Evolutionary conservation across 37 sponge, comb jelly and placozoan genomes (phyloP).

Genomic region (Amphimedon queenslandica): DNA sequence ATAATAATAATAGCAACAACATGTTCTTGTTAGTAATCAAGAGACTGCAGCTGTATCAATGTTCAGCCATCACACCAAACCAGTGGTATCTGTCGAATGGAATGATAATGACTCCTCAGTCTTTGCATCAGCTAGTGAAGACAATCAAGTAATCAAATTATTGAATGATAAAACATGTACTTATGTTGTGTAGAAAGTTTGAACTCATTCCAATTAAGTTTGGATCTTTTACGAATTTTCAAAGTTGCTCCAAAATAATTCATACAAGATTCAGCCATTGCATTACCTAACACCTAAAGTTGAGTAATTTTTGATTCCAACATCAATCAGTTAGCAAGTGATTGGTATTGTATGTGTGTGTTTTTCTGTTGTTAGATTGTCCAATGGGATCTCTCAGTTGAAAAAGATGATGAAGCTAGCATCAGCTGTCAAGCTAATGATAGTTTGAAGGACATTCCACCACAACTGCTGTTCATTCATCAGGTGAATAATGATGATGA

Average conservation of each 20-base stretch:
- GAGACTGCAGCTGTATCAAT: too few species aligned
- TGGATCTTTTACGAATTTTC: too few species aligned
- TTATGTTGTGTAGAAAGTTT: too few species aligned
- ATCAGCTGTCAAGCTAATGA: constrained; percentile 16
- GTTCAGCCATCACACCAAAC: constrained; percentile 92
- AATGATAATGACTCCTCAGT: constrained; percentile 87
- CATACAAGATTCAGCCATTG: too few species aligned
- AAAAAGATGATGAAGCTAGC: constrained; percentile 47
- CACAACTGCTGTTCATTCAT: constrained; percentile 97
- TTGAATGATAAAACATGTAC: not conserved
- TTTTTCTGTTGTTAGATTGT: constrained; percentile 45
- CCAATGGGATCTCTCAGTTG: constrained; percentile 95
- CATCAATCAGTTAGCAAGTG: too few species aligned
- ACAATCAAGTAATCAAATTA: constrained; percentile 73
- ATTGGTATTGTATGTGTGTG: not conserved
- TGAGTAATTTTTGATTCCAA: too few species aligned
- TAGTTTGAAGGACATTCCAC: constrained; percentile 58
- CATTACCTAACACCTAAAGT: too few species aligned
- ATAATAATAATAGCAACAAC: too few species aligned
- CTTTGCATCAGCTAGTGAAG: constrained; percentile 92
- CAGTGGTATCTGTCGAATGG: constrained; percentile 97
- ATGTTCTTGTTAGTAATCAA: too few species aligned
- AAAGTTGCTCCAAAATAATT: not conserved
- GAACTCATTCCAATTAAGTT: too few species aligned
- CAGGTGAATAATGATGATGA: constrained; percentile 24